Evolutionary conservation across 2,888 invertebrate genomes (phyloP), one percentile per base, ranked within the genome.

Genomic region (Hoplodrina ambigua): DNA sequence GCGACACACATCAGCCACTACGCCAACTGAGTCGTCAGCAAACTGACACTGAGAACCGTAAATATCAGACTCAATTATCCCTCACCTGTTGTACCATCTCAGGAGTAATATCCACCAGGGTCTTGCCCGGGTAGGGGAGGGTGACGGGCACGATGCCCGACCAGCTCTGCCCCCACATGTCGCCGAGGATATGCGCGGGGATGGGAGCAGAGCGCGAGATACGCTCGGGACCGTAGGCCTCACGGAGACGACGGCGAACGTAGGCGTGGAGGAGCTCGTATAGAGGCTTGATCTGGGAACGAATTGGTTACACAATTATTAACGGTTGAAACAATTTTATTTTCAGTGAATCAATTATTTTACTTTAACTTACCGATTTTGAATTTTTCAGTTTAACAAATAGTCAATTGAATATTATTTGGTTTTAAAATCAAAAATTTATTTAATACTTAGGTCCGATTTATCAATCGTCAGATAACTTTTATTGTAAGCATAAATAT

Each of bases 131-230:
- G 92, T 98, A 99, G 0, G 99, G 98, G 79, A 98, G 97, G 0
- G 98, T 97, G 54, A 98, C 94, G 74, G 98, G 98, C 72, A 98
- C 96, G 25, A 98, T 97, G 77, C 98, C 98, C 0, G 97, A 96
- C 98, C 98, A 99, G 56, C 97, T 97, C 92, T 99, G 98, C 0
- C 97, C 98, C 97, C 98, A 99, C 97, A 99, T 98, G 88, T 98
- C 98, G 0, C 99, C 98, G 7, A 98, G 96, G 68, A 98, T 96
- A 86, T 98, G 98, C 0, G 98, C 98, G 0, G 98, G 98, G 54
- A 98, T 96, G 0, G 98, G 98, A 0, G 98, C 98, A 53, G 98
- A 97, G 1, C 97, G 95, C 81, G 97, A 97, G 62, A 98, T 97
- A 81, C 97, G 97, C 87, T 98, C 98, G 0, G 98, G 98, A 0